Evolutionary conservation across 35 echinoderm and acorn worm genomes (phyloP).

Genomic region (Strongylocentrotus purpuratus): DNA sequence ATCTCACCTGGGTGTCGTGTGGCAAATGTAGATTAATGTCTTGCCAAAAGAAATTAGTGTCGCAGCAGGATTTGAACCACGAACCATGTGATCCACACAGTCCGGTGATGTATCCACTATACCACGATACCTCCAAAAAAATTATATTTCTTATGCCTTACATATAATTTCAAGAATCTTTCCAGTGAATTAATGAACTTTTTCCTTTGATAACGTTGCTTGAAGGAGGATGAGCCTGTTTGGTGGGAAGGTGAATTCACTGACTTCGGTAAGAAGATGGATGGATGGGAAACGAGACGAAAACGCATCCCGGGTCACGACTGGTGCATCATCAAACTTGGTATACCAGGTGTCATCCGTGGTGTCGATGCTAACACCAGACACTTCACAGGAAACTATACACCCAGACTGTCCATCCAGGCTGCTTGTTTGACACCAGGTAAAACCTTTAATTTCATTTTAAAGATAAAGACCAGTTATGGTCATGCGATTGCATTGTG

Average conservation of each 20-base stretch:
- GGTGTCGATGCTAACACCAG: slow-evolving; percentile 72
- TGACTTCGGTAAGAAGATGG: slow-evolving; percentile 77
- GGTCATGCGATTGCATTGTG: too few relatives aligned
- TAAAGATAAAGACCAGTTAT: too few relatives aligned
- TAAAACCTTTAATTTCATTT: not conserved
- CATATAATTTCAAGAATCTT: too few relatives aligned
- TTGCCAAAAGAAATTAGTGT: too few relatives aligned
- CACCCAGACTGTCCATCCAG: slow-evolving; percentile 72
- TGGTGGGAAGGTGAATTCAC: slow-evolving; percentile 74
- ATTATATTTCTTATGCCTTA: too few relatives aligned
- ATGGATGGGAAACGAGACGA: slow-evolving; percentile 82
- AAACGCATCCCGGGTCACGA: slow-evolving; percentile 76
- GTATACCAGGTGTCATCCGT: slow-evolving; percentile 65
- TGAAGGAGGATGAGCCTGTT: slow-evolving; percentile 44
- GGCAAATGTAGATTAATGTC: too few relatives aligned
- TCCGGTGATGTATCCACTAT: too few relatives aligned
- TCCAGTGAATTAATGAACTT: too few relatives aligned
- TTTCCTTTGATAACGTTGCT: not conserved
- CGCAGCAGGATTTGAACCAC: too few relatives aligned
- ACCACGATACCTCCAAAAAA: too few relatives aligned
- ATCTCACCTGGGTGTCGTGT: too few relatives aligned
- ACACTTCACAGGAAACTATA: slow-evolving; percentile 72
- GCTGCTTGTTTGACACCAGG: slow-evolving; percentile 54
- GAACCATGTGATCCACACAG: too few relatives aligned
- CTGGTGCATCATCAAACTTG: slow-evolving; percentile 78